Base-by-base conservation (phyloP, 2,888 invertebrate species). In the Rotaria sp. region DNA sequence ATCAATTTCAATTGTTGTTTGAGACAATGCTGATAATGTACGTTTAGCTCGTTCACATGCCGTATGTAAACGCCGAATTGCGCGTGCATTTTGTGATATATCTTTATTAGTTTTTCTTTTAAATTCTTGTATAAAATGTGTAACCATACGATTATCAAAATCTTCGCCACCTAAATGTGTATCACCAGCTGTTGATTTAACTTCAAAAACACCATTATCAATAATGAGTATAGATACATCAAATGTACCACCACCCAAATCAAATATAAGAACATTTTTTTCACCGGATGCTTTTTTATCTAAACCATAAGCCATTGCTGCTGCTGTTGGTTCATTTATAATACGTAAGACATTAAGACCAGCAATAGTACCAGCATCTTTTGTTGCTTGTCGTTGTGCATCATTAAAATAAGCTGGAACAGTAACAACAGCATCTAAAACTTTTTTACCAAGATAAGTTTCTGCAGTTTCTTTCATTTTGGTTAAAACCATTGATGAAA, bases 161-260 rank as follows among this genome's bases (percentile, higher is more conserved):
- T n/a, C n/a, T n/a, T n/a, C n/a, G n/a, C n/a, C n/a, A n/a, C n/a
- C n/a, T n/a, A n/a, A 45, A 11, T 45, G 45, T 45, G 45, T 45
- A 45, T 45, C 45, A 45, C 45, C 45, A 87, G 96, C 95, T 26
- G 96, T 97, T 13, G 96, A 89, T 91, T 91, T 88, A 91, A 91
- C 92, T 96, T 45, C 45, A 45, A 45, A 45, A 5, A 45, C 45
- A 45, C 45, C 45, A 11, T 45, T 45, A 45, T 45, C 96, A 90
- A 97, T 97, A 88, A 96, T 96, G 89, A 97, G 92, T 89, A 97
- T 95, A 87, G 96, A 96, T 55, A 96, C 96, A 92, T 97, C 96
- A 91, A 97, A 96, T 88, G 96, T 96, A 89, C 96, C 96, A 90
- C 97, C 96, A 86, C 94, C 94, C 86, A 94, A 91, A 91, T 94